Percentiles rank a stretch among this genome's conserved stretches.
phyloP scores from a whole-genome alignment of 2,113 vertebrate genomes.

The Todiramphus chloris region DNA sequence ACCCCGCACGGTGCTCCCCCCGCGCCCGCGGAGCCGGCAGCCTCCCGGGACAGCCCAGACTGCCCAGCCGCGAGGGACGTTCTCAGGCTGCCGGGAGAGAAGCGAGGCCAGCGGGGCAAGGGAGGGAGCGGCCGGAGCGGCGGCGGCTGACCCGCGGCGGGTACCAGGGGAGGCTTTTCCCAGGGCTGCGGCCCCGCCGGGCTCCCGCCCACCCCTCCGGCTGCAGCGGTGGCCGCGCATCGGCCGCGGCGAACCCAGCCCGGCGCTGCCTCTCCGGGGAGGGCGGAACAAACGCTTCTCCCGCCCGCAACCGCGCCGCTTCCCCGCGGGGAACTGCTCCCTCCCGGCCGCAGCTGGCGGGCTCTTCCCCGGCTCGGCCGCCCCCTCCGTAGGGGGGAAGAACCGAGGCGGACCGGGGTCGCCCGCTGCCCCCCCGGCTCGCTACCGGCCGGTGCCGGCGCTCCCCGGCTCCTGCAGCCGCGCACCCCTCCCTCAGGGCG shows the following conservation, averaged over 20 bases:
- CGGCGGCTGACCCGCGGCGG: not conserved
- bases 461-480: not conserved
- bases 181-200: not conserved
- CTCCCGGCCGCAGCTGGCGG: not conserved
- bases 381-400: not conserved
- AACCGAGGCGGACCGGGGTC: not conserved
- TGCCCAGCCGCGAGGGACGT: not conserved
- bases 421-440: not conserved
- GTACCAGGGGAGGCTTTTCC: not conserved
- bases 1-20: not conserved
- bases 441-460: not conserved
- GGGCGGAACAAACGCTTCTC: not conserved
- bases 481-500: not conserved
- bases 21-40: not conserved
- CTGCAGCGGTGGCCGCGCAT: not conserved
- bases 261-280: not conserved
- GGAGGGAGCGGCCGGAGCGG: not conserved
- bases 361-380: not conserved
- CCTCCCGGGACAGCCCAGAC: fast-evolving
- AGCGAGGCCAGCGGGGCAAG: not conserved
- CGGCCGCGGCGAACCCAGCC: not conserved
- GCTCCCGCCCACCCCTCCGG: not conserved
- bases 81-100: not conserved
- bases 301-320: not conserved
- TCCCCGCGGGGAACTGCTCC: not conserved